Conservation (phyloP, 1,140 invertebrate species). For the Mizuhopecten yessoensis region DNA sequence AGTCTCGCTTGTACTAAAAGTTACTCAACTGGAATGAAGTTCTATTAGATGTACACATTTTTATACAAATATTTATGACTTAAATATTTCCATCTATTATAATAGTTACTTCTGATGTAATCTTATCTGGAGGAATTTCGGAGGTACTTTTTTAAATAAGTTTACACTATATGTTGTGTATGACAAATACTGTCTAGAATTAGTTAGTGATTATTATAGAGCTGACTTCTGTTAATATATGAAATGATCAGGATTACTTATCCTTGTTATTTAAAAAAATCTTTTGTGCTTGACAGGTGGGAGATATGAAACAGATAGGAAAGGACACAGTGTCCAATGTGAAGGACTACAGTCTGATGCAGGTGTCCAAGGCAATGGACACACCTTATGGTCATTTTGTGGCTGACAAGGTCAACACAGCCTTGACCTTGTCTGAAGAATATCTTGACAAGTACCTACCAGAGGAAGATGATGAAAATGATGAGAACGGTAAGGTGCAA, state of each 20-base stretch:
- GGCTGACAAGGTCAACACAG: conserved; percentile 66
- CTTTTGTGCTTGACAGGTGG: conserved; percentile 57
- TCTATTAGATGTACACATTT: too few species aligned
- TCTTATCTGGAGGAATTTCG: too few species aligned
- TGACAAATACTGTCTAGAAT: too few species aligned
- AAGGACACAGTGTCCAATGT: conserved; percentile 60
- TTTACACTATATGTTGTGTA: too few species aligned
- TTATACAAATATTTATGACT: too few species aligned
- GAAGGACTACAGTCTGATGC: conserved; percentile 67
- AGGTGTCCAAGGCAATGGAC: conserved; percentile 67
- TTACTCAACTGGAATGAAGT: too few species aligned
- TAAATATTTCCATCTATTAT: too few species aligned
- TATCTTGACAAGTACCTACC: conserved; percentile 76
- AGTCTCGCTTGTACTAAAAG: neutral
- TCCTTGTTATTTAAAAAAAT: too few species aligned
- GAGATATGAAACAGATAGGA: conserved; percentile 60
- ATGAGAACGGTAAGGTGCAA: neutral
- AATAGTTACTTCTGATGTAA: too few species aligned
- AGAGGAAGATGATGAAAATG: conserved; percentile 62
- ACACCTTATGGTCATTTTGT: conserved; percentile 71
- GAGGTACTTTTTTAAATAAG: too few species aligned
- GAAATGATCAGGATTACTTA: neutral
- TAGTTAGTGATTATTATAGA: too few species aligned
- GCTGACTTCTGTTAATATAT: too few species aligned
- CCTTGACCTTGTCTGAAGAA: conserved; percentile 69